These are phyloP conservation scores for Chrysodeixis includens DNA, from an alignment of 2,888 invertebrate genomes.

Conservation along the genomic window DNA sequence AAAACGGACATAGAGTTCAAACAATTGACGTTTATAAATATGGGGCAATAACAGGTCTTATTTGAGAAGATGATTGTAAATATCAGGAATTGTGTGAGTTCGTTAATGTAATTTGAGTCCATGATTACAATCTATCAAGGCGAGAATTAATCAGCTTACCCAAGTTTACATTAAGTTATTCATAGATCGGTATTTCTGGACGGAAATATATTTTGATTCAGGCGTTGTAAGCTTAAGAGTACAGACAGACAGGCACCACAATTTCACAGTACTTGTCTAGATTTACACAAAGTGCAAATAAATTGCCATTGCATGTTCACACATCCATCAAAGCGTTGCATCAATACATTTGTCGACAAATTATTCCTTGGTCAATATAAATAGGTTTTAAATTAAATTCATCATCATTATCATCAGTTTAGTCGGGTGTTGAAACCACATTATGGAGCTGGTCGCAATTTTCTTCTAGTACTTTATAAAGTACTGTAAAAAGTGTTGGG, in stretches of 20 bases:
- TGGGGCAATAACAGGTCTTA: not conserved
- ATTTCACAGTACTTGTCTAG: slow-evolving; percentile 4
- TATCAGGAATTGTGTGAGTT: no score
- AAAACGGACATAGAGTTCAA: not conserved
- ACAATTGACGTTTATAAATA: not conserved
- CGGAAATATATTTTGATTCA: not conserved
- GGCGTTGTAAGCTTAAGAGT: not conserved
- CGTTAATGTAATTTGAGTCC: no score
- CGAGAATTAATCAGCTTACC: no score
- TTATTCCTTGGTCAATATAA: slow-evolving; percentile 43
- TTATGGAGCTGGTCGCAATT: slow-evolving; percentile 9
- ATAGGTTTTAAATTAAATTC: slow-evolving; percentile 45
- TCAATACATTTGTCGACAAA: slow-evolving; percentile 34
- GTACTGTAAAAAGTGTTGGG: slow-evolving; percentile 7
- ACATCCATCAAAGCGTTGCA: slow-evolving; percentile 38
- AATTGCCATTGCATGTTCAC: slow-evolving; percentile 40
- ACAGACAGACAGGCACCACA: not conserved
- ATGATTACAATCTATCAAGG: no score
- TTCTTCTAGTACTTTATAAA: slow-evolving; percentile 26
- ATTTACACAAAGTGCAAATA: slow-evolving; percentile 49
- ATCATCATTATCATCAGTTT: slow-evolving; percentile 39
- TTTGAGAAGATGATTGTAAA: not conserved
- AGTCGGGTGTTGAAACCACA: slow-evolving; percentile 35
- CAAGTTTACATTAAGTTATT: not conserved
- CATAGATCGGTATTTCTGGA: not conserved